Evolutionary conservation across 2,113 vertebrate species (phyloP).

Genomic region (Tretioscincus oriximinensis): DNA sequence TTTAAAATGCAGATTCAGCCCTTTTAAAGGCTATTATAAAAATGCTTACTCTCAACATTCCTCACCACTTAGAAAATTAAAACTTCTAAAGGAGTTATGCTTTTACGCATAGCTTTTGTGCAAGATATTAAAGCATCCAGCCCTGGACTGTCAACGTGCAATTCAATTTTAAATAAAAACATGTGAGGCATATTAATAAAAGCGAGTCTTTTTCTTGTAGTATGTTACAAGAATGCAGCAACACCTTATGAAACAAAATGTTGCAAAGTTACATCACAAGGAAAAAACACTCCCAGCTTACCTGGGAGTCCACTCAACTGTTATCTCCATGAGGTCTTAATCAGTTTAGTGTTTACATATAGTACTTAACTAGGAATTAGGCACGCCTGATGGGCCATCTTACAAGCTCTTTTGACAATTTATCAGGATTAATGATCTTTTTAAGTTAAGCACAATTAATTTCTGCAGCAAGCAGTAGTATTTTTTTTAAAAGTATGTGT

Average conservation of each 20-base stretch:
- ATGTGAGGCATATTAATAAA: background rate
- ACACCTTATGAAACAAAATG: background rate
- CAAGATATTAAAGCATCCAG: background rate
- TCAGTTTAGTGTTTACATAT: constrained; percentile 5
- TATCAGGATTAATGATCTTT: background rate
- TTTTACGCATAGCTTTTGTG: background rate
- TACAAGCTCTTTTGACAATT: background rate
- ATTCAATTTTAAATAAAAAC: background rate
- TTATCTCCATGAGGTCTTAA: background rate
- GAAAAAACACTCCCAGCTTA: background rate
- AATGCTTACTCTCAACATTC: constrained; percentile 6
- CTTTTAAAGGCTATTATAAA: background rate
- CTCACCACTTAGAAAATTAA: constrained; percentile 10
- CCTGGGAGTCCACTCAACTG: background rate
- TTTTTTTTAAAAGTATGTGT: background rate
- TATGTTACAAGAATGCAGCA: background rate
- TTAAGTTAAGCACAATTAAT: constrained; percentile 3
- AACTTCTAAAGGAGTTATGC: background rate
- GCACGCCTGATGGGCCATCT: background rate
- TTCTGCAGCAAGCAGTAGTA: background rate
- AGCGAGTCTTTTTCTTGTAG: background rate
- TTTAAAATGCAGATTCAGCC: constrained; percentile 14
- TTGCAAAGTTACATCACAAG: background rate
- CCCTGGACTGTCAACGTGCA: background rate
- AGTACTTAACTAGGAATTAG: background rate